Percentiles rank a stretch among this genome's conserved stretches.
Evolutionary conservation across 2,888 invertebrate genomes (phyloP).

Genomic region (Spisula solida): DNA sequence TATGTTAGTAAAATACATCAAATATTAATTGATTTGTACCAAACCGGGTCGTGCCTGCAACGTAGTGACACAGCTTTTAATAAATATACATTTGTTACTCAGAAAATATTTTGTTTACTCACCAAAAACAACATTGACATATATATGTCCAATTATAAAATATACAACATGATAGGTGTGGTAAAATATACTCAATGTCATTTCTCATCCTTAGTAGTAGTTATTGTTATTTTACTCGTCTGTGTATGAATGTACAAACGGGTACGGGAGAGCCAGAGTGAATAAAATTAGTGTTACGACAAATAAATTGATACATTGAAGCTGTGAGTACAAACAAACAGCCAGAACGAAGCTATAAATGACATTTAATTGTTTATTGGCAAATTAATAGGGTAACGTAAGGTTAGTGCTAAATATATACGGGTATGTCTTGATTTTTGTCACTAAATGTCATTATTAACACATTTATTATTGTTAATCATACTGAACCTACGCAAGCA

Average conservation of each 20-base stretch:
- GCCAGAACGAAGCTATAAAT: not conserved
- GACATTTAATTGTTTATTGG: not conserved
- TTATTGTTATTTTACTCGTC: not conserved
- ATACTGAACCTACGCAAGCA: conserved; percentile 18
- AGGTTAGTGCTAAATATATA: not conserved
- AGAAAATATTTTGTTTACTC: not conserved
- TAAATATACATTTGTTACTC: not conserved
- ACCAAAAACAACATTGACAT: not conserved
- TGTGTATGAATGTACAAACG: not conserved
- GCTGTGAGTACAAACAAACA: not conserved
- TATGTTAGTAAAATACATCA: too few relatives aligned
- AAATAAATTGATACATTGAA: not conserved
- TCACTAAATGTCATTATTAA: not conserved
- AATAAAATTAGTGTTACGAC: not conserved
- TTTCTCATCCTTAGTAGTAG: not conserved
- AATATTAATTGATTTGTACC: not conserved
- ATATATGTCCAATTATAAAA: not conserved
- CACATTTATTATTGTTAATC: conserved; percentile 11
- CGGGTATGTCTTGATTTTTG: conserved; percentile 11
- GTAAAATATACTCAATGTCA: not conserved
- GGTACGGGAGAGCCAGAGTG: not conserved
- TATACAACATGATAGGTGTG: not conserved
- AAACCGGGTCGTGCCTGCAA: not conserved
- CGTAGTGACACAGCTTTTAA: not conserved
- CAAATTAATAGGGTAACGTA: not conserved